Conservation (phyloP, 1,140 invertebrate species). For the Zophobas morio region DNA sequence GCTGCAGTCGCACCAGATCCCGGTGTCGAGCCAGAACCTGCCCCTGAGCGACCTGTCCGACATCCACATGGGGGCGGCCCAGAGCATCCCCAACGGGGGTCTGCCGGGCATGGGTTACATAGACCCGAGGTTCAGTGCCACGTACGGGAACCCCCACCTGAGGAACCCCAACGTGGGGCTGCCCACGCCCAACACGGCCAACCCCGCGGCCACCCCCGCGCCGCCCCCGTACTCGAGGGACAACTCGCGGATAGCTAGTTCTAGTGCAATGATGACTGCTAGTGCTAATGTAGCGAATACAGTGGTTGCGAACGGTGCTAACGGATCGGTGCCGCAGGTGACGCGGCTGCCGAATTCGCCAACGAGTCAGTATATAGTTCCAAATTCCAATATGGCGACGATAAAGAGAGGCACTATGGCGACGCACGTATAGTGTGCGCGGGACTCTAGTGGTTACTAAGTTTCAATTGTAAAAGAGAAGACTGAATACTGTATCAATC, state of each 20-base stretch:
- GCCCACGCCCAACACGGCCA: constrained; percentile 75
- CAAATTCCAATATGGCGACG: constrained; percentile 67
- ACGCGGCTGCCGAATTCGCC: constrained; percentile 69
- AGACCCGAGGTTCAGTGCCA: constrained; percentile 88
- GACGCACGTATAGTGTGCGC: constrained; percentile 72
- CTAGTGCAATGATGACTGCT: constrained; percentile 62
- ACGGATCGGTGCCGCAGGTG: constrained; percentile 70
- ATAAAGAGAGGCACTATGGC: constrained; percentile 75
- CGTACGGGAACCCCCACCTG: constrained; percentile 91
- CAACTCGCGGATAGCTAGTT: constrained; percentile 60
- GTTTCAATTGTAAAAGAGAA: constrained; percentile 41
- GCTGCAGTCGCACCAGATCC: constrained; percentile 65
- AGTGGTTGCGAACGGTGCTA: constrained; percentile 64
- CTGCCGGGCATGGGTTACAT: constrained; percentile 73
- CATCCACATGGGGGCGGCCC: constrained; percentile 64
- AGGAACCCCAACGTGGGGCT: constrained; percentile 72
- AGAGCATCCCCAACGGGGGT: constrained; percentile 68
- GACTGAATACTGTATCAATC: constrained; percentile 52
- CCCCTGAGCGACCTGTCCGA: constrained; percentile 64
- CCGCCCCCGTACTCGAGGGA: constrained; percentile 77
- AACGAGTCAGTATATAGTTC: constrained; percentile 70
- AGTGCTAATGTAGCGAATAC: constrained; percentile 64
- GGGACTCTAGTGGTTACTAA: constrained; percentile 13
- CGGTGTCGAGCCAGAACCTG: constrained; percentile 58
- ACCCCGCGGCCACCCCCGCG: constrained; percentile 83